Conservation (phyloP, 2,888 invertebrate species). For the Amitus sp. region DNA sequence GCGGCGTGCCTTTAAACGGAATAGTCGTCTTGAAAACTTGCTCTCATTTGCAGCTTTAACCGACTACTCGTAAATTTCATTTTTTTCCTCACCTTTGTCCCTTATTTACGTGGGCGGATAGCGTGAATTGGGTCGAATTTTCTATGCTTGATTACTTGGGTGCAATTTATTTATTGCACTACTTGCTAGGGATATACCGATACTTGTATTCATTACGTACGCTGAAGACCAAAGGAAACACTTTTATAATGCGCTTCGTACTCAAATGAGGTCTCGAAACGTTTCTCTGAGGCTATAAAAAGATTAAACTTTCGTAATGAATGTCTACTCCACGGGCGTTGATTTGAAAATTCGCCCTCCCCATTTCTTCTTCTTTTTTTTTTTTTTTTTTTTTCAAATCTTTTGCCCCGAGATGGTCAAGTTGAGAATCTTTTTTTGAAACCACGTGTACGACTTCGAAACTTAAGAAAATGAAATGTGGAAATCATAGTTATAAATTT, state of each 20-base stretch:
- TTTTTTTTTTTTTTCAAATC: no score
- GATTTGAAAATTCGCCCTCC: no score
- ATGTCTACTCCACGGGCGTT: neutral
- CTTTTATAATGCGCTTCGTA: slow-evolving; percentile 2
- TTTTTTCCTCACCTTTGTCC: slow-evolving; percentile 44
- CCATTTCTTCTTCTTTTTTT: no score
- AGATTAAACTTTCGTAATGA: slow-evolving; percentile 2
- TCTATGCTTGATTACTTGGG: slow-evolving; percentile 54
- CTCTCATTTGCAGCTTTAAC: slow-evolving; percentile 57
- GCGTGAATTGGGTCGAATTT: slow-evolving; percentile 54
- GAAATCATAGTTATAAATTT: no score
- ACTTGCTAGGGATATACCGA: slow-evolving; percentile 27
- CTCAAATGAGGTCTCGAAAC: slow-evolving; percentile 5
- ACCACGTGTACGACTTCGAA: no score
- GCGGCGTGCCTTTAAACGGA: slow-evolving; percentile 40
- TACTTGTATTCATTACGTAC: slow-evolving; percentile 9
- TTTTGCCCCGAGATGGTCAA: no score
- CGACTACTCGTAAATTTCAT: slow-evolving; percentile 62
- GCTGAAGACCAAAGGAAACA: neutral
- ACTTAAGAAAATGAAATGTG: no score
- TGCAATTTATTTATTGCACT: slow-evolving; percentile 57
- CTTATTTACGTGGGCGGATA: slow-evolving; percentile 1
- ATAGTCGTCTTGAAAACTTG: slow-evolving; percentile 58
- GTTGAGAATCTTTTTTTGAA: no score
- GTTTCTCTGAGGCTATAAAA: slow-evolving; percentile 15